phyloP scores from a whole-genome alignment of 2,113 vertebrate genomes.

The Actenoides hombroni region DNA sequence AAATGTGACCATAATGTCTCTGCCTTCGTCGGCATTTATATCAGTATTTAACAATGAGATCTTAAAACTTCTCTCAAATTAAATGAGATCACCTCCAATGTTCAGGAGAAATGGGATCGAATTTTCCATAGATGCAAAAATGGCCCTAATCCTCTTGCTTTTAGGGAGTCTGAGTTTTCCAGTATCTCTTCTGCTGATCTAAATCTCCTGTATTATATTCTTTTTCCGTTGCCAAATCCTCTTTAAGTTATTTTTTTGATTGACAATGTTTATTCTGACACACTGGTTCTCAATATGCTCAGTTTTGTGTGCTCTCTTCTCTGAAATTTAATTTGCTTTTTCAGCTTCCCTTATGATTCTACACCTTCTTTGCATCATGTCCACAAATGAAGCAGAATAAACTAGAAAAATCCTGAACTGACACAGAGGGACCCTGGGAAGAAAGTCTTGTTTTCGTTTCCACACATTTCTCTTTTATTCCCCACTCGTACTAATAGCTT shows the following conservation, averaged over 20 bases:
- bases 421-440: background rate
- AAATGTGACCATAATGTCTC: background rate
- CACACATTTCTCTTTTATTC: slow-evolving; percentile 6
- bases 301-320: background rate
- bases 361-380: background rate
- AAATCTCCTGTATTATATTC: background rate
- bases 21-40: background rate
- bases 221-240: background rate
- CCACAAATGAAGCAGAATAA: background rate
- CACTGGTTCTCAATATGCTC: background rate
- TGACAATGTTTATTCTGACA: background rate
- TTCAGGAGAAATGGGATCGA: background rate
- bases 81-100: background rate
- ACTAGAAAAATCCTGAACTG: background rate
- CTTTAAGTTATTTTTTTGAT: background rate
- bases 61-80: background rate
- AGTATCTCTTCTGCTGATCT: background rate
- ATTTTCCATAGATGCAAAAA: background rate
- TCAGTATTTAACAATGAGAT: background rate
- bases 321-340: background rate
- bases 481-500: background rate
- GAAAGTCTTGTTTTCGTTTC: slow-evolving; percentile 11
- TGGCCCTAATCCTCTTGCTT: background rate
- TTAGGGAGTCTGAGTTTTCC: background rate
- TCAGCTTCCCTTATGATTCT: background rate